These are phyloP conservation scores for Invenusta paracnida DNA, from an alignment of 2,888 invertebrate genomes.

Conservation along the genomic window DNA sequence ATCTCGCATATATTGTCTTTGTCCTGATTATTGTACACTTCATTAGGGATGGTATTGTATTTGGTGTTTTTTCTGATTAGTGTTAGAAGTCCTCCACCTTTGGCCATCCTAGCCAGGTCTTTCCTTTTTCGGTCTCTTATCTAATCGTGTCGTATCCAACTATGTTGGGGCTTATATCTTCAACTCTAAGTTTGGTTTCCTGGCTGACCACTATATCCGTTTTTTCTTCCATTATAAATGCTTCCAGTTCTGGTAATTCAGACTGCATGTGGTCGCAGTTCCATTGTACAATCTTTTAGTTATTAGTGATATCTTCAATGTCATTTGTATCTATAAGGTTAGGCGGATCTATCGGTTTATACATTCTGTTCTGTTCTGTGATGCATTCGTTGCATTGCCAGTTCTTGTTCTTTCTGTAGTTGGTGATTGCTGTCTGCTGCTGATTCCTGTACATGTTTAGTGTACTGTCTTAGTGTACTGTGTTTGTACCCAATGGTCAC, in stretches of 20 bases:
- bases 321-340: too few relatives aligned
- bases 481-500: too few relatives aligned
- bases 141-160: neutral
- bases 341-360: neutral
- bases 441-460: neutral
- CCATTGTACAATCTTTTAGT: neutral
- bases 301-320: neutral
- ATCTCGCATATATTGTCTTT: neutral
- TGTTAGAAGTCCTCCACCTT: neutral
- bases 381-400: constrained; percentile 1
- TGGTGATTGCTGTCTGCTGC: neutral
- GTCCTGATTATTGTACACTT: neutral
- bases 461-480: neutral
- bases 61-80: neutral
- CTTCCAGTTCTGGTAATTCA: neutral
- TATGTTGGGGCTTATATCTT: neutral
- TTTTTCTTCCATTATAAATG: neutral
- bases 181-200: neutral
- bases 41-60: neutral
- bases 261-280: neutral
- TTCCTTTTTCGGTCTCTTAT: neutral
- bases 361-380: neutral
- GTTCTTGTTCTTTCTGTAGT: neutral
- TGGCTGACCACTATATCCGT: neutral
- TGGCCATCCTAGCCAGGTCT: constrained; percentile 9